Evolutionary conservation across 2,113 vertebrate genomes (phyloP).

Genomic region (Notiomystis cincta): DNA sequence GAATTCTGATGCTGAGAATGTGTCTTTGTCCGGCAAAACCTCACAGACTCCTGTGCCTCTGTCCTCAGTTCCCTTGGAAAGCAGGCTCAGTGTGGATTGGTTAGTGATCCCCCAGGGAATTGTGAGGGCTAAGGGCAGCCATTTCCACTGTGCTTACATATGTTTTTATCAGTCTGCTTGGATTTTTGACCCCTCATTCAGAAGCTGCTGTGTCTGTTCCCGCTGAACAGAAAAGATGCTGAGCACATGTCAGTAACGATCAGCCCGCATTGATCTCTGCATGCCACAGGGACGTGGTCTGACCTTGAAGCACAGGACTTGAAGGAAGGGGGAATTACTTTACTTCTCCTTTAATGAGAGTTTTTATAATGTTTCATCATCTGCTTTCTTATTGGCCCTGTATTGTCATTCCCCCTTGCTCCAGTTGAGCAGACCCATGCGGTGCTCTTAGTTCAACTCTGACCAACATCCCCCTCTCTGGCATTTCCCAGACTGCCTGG

Average conservation of each 20-base stretch:
- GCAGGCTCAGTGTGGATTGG: fast-evolving
- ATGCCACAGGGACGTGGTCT: background rate
- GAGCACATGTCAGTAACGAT: fast-evolving
- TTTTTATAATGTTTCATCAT: background rate
- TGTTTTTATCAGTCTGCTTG: background rate
- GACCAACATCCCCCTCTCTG: background rate
- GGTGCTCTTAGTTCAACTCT: background rate
- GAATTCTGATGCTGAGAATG: background rate
- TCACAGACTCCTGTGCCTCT: background rate
- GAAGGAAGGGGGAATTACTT: background rate
- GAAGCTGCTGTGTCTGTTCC: background rate
- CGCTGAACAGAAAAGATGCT: background rate
- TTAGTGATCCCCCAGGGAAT: background rate
- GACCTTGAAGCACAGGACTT: background rate
- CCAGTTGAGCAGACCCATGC: background rate
- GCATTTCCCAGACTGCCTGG: background rate
- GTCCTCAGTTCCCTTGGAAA: background rate
- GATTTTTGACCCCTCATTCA: background rate
- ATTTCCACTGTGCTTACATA: background rate
- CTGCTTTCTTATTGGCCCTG: background rate
- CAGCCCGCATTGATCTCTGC: background rate
- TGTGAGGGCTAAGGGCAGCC: background rate
- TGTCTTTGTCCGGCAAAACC: fast-evolving
- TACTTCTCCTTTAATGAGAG: background rate
- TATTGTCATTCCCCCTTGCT: background rate